A percentile compares a stretch with the other conserved stretches of the same genome.
Conservation (phyloP, 2,797 vertebrate genomes). For the Rhynchotus rufescens region DNA sequence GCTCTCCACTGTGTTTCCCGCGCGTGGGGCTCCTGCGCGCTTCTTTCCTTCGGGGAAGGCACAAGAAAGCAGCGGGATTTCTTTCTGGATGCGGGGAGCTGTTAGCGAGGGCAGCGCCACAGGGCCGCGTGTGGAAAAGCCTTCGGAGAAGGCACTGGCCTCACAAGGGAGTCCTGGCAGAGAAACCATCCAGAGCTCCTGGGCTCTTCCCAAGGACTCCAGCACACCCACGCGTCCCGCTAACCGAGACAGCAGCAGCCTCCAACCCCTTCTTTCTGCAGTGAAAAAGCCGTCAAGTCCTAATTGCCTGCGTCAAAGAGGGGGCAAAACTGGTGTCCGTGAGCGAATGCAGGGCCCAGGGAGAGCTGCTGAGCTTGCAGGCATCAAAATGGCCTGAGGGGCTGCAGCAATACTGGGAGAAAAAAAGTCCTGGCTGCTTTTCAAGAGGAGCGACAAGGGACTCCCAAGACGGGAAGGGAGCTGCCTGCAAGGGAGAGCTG, state of each 20-base stretch:
- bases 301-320: rapidly evolving
- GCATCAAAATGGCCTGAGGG: neutral
- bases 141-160: neutral
- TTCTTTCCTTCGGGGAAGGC: neutral
- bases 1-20: neutral
- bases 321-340: neutral
- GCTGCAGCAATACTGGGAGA: neutral
- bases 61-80: neutral
- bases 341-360: neutral
- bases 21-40: neutral
- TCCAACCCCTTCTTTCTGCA: no score
- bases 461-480: neutral
- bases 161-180: neutral
- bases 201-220: neutral
- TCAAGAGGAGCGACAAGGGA: neutral
- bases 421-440: neutral
- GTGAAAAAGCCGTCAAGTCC: neutral
- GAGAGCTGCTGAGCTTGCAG: neutral
- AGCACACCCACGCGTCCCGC: neutral
- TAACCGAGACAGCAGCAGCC: neutral
- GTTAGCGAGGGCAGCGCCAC: neutral
- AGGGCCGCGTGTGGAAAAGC: neutral
- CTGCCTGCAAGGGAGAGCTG: neutral
- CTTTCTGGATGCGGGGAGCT: rapidly evolving
- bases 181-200: neutral